Evolutionary conservation across 2,888 invertebrate species (phyloP).

Genomic region (Meghimatium bilineatum): DNA sequence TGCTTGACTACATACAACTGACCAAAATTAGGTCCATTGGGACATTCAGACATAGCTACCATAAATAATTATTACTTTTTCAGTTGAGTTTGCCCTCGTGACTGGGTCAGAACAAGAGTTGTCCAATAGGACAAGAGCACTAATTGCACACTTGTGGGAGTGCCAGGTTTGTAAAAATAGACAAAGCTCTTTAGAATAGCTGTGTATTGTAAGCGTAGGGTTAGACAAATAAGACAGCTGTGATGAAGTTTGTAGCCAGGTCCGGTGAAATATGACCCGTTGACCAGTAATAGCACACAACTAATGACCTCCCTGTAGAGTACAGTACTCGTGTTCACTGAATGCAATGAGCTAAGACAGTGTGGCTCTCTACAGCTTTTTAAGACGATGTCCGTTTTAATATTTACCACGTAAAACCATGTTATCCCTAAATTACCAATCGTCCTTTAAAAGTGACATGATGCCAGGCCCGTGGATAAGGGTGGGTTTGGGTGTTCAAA

Average conservation of each 20-base stretch:
- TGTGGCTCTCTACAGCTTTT: no score
- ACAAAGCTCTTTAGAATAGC: not conserved
- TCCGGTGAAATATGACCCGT: not conserved
- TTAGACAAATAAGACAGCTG: not conserved
- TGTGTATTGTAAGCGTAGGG: not conserved
- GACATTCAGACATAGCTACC: not conserved
- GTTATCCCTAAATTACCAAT: no score
- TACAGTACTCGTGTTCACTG: no score
- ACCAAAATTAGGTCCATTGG: not conserved
- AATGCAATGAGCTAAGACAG: no score
- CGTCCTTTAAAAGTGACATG: no score
- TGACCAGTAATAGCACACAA: not conserved
- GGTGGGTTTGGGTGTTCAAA: no score
- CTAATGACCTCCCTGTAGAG: no score
- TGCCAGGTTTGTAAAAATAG: not conserved
- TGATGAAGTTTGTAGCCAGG: not conserved
- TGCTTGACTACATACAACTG: no score
- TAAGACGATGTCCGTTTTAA: no score
- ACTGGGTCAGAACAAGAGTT: not conserved
- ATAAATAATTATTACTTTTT: not conserved
- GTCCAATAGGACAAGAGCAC: not conserved
- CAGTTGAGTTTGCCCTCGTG: not conserved
- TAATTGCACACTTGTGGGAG: not conserved
- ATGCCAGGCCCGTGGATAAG: no score
- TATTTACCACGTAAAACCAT: no score